A percentile compares a stretch with the other conserved stretches of the same genome.
Evolutionary conservation across 1,140 invertebrate genomes (phyloP).

Genomic region (Drosophila kikkawai): DNA sequence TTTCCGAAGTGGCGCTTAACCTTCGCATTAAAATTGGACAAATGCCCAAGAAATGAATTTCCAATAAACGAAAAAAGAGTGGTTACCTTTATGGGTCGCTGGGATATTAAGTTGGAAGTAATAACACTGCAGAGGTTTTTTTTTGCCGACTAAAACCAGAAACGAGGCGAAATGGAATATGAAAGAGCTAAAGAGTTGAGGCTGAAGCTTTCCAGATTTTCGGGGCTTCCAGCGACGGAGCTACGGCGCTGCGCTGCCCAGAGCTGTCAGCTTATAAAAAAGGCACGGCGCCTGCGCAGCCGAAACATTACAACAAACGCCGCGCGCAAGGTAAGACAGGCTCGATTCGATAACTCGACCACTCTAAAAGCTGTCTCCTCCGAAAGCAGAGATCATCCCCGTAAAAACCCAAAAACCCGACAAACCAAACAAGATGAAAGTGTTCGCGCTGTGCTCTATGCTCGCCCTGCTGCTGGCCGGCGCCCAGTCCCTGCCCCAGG

Average conservation of each 20-base stretch:
- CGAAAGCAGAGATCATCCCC: conserved; percentile 18
- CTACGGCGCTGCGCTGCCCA: conserved; percentile 20
- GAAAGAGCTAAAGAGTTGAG: conserved; percentile 29
- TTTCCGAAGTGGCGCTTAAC: conserved; percentile 71
- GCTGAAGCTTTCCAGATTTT: conserved; percentile 57
- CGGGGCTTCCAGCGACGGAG: conserved; percentile 65
- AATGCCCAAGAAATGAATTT: conserved; percentile 68
- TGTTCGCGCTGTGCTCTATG: conserved; percentile 84
- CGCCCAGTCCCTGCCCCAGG: conserved; percentile 88
- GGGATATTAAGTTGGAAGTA: conserved; percentile 35
- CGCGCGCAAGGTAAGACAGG: conserved; percentile 77
- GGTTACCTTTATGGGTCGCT: conserved; percentile 59
- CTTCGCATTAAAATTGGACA: conserved; percentile 69
- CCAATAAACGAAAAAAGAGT: conserved; percentile 50
- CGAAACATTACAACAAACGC: conserved; percentile 77
- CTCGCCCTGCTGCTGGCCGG: conserved; percentile 84
- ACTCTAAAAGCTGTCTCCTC: conserved; percentile 1
- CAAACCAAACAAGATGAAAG: conserved; percentile 69
- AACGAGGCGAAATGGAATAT: conserved; percentile 51
- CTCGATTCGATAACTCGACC: background rate
- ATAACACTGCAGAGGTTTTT: conserved; percentile 11
- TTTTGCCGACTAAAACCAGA: conserved; percentile 62
- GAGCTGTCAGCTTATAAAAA: conserved; percentile 78
- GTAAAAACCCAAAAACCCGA: conserved; percentile 11
- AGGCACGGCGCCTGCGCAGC: conserved; percentile 58